Conservation (phyloP, 2,888 invertebrate species). For the Amphipoea oculea region DNA sequence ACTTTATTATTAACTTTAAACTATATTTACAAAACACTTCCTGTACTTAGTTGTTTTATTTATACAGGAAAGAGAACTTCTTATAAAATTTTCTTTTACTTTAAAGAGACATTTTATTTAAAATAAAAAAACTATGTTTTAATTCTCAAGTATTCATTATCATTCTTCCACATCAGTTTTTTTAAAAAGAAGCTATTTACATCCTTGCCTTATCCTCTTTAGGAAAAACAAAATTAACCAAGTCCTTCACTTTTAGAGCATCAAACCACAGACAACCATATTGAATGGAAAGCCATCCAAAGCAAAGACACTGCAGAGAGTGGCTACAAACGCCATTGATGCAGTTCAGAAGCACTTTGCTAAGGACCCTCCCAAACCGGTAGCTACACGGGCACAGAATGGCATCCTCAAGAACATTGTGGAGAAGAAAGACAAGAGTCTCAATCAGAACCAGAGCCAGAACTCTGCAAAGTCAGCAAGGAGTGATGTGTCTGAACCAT, state of each 20-base stretch:
- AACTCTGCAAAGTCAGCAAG: constrained; percentile 85
- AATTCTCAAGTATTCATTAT: not conserved
- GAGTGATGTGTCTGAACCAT: constrained; percentile 94
- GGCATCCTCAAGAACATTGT: constrained; percentile 87
- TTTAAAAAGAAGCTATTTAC: not conserved
- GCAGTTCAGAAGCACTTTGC: constrained; percentile 85
- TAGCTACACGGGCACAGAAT: constrained; percentile 81
- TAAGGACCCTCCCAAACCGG: constrained; percentile 81
- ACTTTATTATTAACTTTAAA: not conserved
- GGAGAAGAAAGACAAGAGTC: constrained; percentile 74
- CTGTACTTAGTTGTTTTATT: not conserved
- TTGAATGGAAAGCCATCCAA: constrained; percentile 85
- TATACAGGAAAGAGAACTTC: not conserved
- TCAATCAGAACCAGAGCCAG: constrained; percentile 81
- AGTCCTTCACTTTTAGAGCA: constrained; percentile 77
- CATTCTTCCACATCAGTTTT: not conserved
- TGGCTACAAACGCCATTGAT: constrained; percentile 83
- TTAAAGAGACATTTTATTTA: not conserved
- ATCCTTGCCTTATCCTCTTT: not conserved
- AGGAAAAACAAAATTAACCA: not conserved
- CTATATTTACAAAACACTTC: constrained; percentile 12
- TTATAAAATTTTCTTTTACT: not conserved
- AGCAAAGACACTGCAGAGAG: constrained; percentile 85
- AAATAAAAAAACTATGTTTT: not conserved
- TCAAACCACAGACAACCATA: constrained; percentile 79